Conservation (phyloP, 2,113 vertebrate species). For the Lamprologus tigripictilis region DNA sequence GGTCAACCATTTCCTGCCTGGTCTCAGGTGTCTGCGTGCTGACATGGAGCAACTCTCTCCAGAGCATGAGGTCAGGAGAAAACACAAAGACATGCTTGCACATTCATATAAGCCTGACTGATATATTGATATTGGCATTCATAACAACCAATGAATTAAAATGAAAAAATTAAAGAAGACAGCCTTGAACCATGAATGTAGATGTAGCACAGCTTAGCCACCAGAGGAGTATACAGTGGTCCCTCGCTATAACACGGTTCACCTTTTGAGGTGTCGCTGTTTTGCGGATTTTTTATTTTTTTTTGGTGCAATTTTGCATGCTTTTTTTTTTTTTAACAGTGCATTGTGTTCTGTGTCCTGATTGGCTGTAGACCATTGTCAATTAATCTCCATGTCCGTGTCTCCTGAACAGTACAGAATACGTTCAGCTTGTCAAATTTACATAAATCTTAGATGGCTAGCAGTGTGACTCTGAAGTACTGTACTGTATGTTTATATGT, state of each 20-base stretch:
- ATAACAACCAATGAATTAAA: neutral
- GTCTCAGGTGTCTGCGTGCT: slow-evolving; percentile 87
- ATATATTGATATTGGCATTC: neutral
- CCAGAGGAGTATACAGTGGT: neutral
- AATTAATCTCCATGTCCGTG: neutral
- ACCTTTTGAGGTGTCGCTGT: neutral
- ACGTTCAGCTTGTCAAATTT: neutral
- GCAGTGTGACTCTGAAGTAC: neutral
- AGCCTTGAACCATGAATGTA: neutral
- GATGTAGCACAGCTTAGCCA: neutral
- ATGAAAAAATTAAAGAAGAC: neutral
- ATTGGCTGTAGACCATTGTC: neutral
- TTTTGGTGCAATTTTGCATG: neutral
- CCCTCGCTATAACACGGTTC: neutral
- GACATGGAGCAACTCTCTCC: slow-evolving; percentile 98
- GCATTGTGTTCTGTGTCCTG: neutral
- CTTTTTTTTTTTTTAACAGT: neutral
- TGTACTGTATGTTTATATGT: neutral
- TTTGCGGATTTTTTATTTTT: accelerated
- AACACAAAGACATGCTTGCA: neutral
- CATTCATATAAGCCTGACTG: neutral
- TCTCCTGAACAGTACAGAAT: neutral
- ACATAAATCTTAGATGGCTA: accelerated
- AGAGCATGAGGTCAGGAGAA: slow-evolving; percentile 86
- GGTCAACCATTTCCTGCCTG: slow-evolving; percentile 96